phyloP scores from a whole-genome alignment of 2,888 invertebrate genomes.

The Sarcophaga subvicina region DNA sequence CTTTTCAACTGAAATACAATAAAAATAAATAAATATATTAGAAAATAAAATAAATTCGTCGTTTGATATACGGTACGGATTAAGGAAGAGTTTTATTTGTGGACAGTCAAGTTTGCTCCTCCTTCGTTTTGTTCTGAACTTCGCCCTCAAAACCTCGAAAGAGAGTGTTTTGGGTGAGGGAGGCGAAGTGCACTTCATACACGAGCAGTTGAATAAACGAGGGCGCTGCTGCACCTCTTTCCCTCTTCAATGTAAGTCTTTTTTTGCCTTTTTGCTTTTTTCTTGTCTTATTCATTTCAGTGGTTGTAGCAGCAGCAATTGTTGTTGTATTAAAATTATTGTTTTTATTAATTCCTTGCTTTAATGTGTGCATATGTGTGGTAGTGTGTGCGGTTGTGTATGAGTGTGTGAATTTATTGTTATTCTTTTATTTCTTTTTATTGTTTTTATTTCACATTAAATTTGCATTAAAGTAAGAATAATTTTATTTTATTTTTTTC shows the following conservation, averaged over 20 bases:
- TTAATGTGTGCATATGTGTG: slow-evolving; percentile 27
- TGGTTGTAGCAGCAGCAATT: no score
- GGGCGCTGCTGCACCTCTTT: slow-evolving; percentile 68
- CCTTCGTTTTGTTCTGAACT: slow-evolving; percentile 44
- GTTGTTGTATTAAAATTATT: not conserved
- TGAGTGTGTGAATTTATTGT: slow-evolving; percentile 28
- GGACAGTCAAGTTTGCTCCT: slow-evolving; percentile 22
- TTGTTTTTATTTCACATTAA: slow-evolving; percentile 34
- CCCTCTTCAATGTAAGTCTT: slow-evolving; percentile 64
- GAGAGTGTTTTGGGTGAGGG: slow-evolving; percentile 58
- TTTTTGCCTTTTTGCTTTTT: slow-evolving; percentile 7
- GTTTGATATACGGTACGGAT: slow-evolving; percentile 14
- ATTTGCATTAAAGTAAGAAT: slow-evolving; percentile 48
- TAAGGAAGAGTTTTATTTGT: slow-evolving; percentile 17
- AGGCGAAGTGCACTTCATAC: slow-evolving; percentile 65
- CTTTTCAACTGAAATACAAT: no score
- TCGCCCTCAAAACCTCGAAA: slow-evolving; percentile 55
- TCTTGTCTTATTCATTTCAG: slow-evolving; percentile 1
- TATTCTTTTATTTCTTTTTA: slow-evolving; percentile 10
- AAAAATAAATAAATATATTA: not conserved
- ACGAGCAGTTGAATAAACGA: slow-evolving; percentile 70
- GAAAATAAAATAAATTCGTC: slow-evolving; percentile 9
- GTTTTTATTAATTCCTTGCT: slow-evolving; percentile 48
- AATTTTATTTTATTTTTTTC: slow-evolving; percentile 14
- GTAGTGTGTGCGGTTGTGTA: slow-evolving; percentile 22